Conservation (phyloP, 2,113 vertebrate genomes). For the Solea solea region DNA sequence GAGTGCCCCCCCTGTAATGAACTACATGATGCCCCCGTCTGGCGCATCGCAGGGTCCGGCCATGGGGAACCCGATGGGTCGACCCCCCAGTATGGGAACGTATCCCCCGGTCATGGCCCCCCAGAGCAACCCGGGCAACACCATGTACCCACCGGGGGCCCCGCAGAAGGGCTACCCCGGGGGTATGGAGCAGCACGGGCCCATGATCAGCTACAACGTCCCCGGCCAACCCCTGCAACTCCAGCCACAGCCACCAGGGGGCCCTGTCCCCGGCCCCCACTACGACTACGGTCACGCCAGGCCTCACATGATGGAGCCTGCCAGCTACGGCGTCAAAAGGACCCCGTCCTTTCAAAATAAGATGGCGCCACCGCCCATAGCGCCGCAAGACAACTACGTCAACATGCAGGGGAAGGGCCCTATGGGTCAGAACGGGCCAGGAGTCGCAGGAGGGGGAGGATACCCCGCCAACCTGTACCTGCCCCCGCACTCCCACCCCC, state of each 20-base stretch:
- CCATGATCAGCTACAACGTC: constrained; percentile 87
- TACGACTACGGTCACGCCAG: constrained; percentile 86
- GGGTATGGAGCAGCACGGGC: constrained; percentile 82
- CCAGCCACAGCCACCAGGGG: constrained; percentile 82
- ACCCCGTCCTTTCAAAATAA: constrained; percentile 97
- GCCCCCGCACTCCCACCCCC: constrained; percentile 87
- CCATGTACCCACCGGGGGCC: constrained; percentile 79
- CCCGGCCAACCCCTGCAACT: constrained; percentile 85
- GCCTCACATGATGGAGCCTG: constrained; percentile 86
- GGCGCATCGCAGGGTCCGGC: constrained; percentile 80
- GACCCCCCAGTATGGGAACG: constrained; percentile 81
- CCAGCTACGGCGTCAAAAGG: constrained; percentile 90
- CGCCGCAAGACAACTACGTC: constrained; percentile 83
- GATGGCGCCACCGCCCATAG: constrained; percentile 77
- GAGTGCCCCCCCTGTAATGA: constrained; percentile 80
- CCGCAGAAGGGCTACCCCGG: constrained; percentile 87
- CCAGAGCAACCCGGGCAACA: constrained; percentile 72
- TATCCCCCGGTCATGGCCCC: constrained; percentile 80
- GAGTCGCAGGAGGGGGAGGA: constrained; percentile 68
- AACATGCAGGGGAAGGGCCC: constrained; percentile 87
- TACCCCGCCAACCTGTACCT: constrained; percentile 85
- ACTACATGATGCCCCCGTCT: constrained; percentile 90
- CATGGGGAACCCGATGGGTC: constrained; percentile 85
- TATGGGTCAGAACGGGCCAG: constrained; percentile 81
- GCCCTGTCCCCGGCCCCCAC: constrained; percentile 82